Base-by-base conservation (phyloP, 2,113 vertebrate species). In the Larimichthys polyactis region DNA sequence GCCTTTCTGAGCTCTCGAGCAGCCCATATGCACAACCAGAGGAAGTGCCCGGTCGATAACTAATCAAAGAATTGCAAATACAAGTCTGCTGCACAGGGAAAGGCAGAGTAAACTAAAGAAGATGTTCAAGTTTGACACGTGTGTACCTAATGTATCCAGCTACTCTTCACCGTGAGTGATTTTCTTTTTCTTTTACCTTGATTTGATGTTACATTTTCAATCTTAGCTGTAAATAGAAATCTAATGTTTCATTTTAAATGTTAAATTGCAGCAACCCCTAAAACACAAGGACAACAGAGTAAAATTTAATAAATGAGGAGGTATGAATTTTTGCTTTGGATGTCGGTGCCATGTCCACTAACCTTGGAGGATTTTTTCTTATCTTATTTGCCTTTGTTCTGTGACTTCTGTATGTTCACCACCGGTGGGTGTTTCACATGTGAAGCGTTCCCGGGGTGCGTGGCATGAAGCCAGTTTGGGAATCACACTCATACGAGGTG, bases 31-130 rank as follows among this genome's bases (percentile, higher is more conserved):
- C 75, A 77, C 71, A 77, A 67, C 14, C 27, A 44, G 75, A 81
- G 71, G 57, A 86, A 73, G 72, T 86, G 62, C 68, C 16, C 5
- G 32, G 54, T 32, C 49, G 71, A 84, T 72, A 81, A 85, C 79
- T 71, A 84, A 89, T 91, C 79, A 83, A 83, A 73, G 75, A 83
- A 75, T 76, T 69, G 74, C 79, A 79, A 79, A 75, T 84, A 62
- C 46, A 78, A 64, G 67, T 40, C 44, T 14, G 44, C 11, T 17
- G 69, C 36, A 55, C 20, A 58, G 43, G 43, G 4, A 16, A 40
- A 67, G 40, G 62, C 10, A 15, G 0, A 40, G 51, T 60, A 57
- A 78, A 62, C 49, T 44, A 43, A 64, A 24, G 22, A 68, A 69
- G 71, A 85, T 63, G 44, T 58, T 71, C 36, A 59, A 74, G 60